Conservation (phyloP, 2,888 invertebrate species). For the Octodonta nipae region DNA sequence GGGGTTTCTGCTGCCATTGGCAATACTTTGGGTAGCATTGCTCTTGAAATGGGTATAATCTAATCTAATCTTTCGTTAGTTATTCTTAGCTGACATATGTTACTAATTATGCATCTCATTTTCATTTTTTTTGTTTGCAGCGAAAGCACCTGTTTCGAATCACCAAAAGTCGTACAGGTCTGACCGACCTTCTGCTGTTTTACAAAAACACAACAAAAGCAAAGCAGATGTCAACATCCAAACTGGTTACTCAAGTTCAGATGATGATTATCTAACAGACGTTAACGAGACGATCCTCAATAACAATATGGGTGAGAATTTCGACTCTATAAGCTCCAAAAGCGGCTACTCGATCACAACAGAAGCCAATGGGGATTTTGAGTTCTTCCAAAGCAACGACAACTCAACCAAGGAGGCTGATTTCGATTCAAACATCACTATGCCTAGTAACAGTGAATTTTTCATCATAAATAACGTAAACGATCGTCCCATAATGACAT, state of each 20-base stretch:
- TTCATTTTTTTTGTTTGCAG: too few relatives aligned
- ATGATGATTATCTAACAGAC: slow-evolving; percentile 31
- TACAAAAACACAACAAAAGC: slow-evolving; percentile 8
- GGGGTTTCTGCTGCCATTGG: too few relatives aligned
- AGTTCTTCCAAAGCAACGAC: slow-evolving; percentile 41
- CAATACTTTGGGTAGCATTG: too few relatives aligned
- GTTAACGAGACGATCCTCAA: slow-evolving; percentile 22
- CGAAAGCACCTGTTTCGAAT: too few relatives aligned
- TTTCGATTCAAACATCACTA: background rate
- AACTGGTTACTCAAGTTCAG: slow-evolving; percentile 10
- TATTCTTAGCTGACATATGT: too few relatives aligned
- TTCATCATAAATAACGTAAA: slow-evolving; percentile 10
- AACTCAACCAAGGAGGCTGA: background rate
- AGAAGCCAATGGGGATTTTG: slow-evolving; percentile 50
- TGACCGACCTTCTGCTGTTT: slow-evolving; percentile 5
- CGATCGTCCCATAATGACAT: slow-evolving; percentile 11
- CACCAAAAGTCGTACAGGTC: slow-evolving; percentile 13
- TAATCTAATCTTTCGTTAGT: too few relatives aligned
- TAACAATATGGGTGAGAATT: slow-evolving; percentile 27
- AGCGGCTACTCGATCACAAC: slow-evolving; percentile 48
- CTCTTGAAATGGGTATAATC: too few relatives aligned
- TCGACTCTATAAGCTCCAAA: slow-evolving; percentile 28
- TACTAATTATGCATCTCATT: too few relatives aligned
- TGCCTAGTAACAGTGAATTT: slow-evolving; percentile 7
- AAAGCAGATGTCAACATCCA: slow-evolving; percentile 9